These are phyloP conservation scores for Seira musarum DNA, from an alignment of 2,888 invertebrate species.

Conservation along the genomic window DNA sequence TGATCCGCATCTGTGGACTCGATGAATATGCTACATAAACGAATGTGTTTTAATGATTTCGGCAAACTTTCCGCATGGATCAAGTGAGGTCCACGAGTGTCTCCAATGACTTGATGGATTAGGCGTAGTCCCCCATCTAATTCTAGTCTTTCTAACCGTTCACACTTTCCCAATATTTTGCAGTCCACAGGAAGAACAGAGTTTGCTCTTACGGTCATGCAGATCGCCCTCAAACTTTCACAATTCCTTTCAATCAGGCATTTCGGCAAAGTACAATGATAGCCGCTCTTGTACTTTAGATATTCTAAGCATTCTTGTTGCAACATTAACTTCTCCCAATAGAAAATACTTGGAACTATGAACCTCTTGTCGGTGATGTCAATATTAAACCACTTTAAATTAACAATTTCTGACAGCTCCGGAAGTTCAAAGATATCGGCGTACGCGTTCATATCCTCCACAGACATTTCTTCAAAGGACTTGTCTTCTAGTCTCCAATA, in stretches of 20 bases:
- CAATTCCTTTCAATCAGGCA: slow-evolving; percentile 44
- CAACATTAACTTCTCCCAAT: slow-evolving; percentile 49
- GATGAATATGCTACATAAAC: slow-evolving; percentile 46
- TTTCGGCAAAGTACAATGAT: slow-evolving; percentile 43
- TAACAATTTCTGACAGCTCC: slow-evolving; percentile 33
- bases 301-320: slow-evolving; percentile 47
- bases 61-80: slow-evolving; percentile 29
- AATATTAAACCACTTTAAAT: slow-evolving; percentile 39
- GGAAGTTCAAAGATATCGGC: slow-evolving; percentile 45
- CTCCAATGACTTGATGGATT: slow-evolving; percentile 48
- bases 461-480: slow-evolving; percentile 41
- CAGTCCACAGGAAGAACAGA: slow-evolving; percentile 51
- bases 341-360: slow-evolving; percentile 41
- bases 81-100: slow-evolving; percentile 42
- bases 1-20: slow-evolving; percentile 40
- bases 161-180: slow-evolving; percentile 36
- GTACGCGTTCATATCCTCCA: slow-evolving; percentile 48
- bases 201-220: slow-evolving; percentile 44
- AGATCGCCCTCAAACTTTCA: slow-evolving; percentile 27
- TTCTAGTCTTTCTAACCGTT: slow-evolving; percentile 19
- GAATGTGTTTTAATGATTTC: slow-evolving; percentile 3
- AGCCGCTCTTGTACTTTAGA: slow-evolving; percentile 48
- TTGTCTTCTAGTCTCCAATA: slow-evolving; percentile 51
- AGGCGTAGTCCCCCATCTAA: slow-evolving; percentile 45
- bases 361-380: slow-evolving; percentile 48